Evolutionary conservation across 1,140 invertebrate species (phyloP), one percentile per base, ranked within the genome.

Genomic region (silkworm (Bombyx mori)): DNA sequence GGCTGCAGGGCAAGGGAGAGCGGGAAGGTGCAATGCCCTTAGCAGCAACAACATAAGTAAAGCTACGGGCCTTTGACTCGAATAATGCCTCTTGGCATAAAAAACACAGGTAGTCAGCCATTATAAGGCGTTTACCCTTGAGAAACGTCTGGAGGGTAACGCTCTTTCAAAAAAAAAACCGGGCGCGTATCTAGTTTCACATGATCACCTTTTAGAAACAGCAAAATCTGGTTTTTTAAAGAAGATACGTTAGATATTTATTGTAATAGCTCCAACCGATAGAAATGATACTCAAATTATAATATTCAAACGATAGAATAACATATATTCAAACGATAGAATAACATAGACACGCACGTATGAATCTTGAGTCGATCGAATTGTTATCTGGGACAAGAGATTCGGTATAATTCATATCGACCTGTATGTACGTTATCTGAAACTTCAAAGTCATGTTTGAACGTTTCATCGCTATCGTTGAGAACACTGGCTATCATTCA

Each of bases 1-100:
- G 82, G 82, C 81, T 86, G 70, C 75, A 82, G 79, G 79, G 83
- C 75, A 82, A 86, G 83, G 83, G 83, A 86, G 78, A 82, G 66
- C 75, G 73, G 75, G 65, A 76, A 80, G 78, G 83, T 81, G 74
- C 79, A 84, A 76, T 83, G 83, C 81, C 81, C 83, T 81, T 77
- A 75, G 71, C 63, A 71, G 69, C 65, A 73, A 68, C 69, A 75
- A 77, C 69, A 68, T 65, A 69, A 77, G 70, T 66, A 69, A 77
- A 75, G 68, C 79, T 79, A 67, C 70, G 77, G 77, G 72, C 62
- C 73, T 83, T 82, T 77, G 75, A 82, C 80, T 77, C 60, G 68
- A 69, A 75, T 73, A 70, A 61, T 64, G 59, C 59, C 57, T 63
- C 47, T 58, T 61, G 66, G 73, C 66, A 75, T 72, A 82, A 86